Evolutionary conservation across 2,113 vertebrate genomes (phyloP).

Genomic region (Nestor notabilis): DNA sequence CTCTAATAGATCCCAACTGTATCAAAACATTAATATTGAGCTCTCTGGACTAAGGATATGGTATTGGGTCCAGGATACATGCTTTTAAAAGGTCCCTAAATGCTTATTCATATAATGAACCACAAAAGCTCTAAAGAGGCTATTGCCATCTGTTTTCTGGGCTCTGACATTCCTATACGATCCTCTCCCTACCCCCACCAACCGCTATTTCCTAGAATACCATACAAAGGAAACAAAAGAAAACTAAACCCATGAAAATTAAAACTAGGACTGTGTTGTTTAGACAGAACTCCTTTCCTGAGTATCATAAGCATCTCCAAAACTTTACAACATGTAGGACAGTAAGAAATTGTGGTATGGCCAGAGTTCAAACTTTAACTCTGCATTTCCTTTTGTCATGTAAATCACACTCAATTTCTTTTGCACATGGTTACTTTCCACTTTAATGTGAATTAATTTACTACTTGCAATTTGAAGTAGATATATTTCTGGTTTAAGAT

Average conservation of each 20-base stretch:
- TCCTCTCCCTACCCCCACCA: neutral
- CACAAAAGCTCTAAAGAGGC: neutral
- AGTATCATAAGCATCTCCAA: neutral
- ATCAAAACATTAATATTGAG: neutral
- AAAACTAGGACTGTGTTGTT: neutral
- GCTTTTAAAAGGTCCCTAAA: conserved; percentile 33
- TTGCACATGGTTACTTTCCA: neutral
- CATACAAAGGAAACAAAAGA: neutral
- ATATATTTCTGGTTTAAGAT: neutral
- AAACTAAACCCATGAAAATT: neutral
- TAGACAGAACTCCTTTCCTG: neutral
- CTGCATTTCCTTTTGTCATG: neutral
- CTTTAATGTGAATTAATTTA: neutral
- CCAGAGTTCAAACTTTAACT: neutral
- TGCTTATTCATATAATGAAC: neutral
- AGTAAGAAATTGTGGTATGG: neutral
- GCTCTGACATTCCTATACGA: neutral
- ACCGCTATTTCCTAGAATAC: neutral
- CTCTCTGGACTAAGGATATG: neutral
- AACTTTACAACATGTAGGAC: neutral
- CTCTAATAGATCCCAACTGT: conserved; percentile 18
- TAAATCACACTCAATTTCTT: neutral
- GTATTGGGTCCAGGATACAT: neutral
- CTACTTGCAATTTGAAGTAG: neutral
- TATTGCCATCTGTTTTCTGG: conserved; percentile 8